Percentiles rank a stretch among this genome's conserved stretches.
phyloP scores from a whole-genome alignment of 2,888 invertebrate species.

The Hemistola chrysoprasaria region DNA sequence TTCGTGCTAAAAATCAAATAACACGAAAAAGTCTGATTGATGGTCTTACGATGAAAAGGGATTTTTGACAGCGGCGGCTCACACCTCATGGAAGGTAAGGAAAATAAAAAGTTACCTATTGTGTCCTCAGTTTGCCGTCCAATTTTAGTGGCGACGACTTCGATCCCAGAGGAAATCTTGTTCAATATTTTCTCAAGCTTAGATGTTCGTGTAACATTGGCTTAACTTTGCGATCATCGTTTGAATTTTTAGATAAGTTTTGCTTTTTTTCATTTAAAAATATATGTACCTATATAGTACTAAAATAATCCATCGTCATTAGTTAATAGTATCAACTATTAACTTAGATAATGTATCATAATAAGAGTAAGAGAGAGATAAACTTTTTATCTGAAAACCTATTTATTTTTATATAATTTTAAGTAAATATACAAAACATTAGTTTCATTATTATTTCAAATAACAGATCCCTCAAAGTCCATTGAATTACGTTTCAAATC shows the following conservation, averaged over 20 bases:
- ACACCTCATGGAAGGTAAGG: slow-evolving; percentile 40
- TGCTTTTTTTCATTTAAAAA: not conserved
- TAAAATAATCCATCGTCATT: no score
- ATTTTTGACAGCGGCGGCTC: slow-evolving; percentile 24
- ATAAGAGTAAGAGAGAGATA: no score
- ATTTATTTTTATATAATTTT: no score
- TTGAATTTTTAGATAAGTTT: slow-evolving; percentile 14
- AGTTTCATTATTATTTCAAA: no score
- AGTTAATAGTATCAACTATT: no score
- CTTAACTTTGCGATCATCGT: slow-evolving; percentile 22
- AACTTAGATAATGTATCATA: no score
- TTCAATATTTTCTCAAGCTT: slow-evolving; percentile 55
- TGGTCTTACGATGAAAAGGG: slow-evolving; percentile 42
- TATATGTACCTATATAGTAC: no score
- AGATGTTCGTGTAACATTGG: slow-evolving; percentile 45
- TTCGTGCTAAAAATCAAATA: slow-evolving; percentile 39
- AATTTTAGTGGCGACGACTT: slow-evolving; percentile 62
- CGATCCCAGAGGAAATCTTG: slow-evolving; percentile 64
- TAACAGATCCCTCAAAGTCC: no score
- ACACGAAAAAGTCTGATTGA: slow-evolving; percentile 49
- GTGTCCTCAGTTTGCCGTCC: slow-evolving; percentile 63
- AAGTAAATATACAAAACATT: no score
- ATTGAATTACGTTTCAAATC: no score
- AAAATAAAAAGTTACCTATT: slow-evolving; percentile 52
- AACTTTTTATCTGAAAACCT: no score